Base-by-base conservation (phyloP, 2,888 invertebrate species). In the Caenorhabditis becei region DNA sequence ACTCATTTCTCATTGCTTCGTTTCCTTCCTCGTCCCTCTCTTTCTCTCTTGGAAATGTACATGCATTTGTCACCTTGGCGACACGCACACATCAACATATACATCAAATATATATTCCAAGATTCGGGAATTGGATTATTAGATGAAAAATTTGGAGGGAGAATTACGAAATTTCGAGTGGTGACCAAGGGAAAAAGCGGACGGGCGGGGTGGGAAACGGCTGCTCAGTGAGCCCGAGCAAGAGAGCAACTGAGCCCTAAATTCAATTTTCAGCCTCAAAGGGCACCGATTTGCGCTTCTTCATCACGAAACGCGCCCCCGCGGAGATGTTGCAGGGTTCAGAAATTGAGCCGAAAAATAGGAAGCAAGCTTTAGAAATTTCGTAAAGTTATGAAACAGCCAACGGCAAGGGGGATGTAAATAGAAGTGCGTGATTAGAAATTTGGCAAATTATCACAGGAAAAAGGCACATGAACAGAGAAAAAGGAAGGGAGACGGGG, bases 1-100 rank as follows among this genome's bases (percentile, higher is more conserved):
- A 58, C 58, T 59, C 69, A 59, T 59, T 59, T 49, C 62, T 62
- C 70, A 61, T 58, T 70, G n/a, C 47, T 18, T n/a, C n/a, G n/a
- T n/a, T 56, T 26, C 51, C 23, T 35, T 51, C 51, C 37, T 56
- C 32, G n/a, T 63, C 28, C 26, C 62, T 56, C 26, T 3, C 23
- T 41, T 37, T 44, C 53, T 53, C 69, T 28, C 58, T 59, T 23
- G 37, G 51, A 71, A 78, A 78, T 71, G 78, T 61, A 71, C 78
- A 78, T 78, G 47, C 65, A 71, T 78, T 78, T 78, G 78, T 78
- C 59, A 66, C 71, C 78, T 71, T 65, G 78, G 66, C 24, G 66
- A 78, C 78, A 56, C 28, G 23, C 20, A 62, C 35, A 44, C 62
- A 74, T 41, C 37, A 24, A 58, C 37, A 72, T 56, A 72, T 49